Percentiles rank a stretch among this genome's conserved stretches.
These are phyloP conservation scores for Drosophila miranda DNA, from an alignment of 1,140 invertebrate genomes.

Conservation along the genomic window DNA sequence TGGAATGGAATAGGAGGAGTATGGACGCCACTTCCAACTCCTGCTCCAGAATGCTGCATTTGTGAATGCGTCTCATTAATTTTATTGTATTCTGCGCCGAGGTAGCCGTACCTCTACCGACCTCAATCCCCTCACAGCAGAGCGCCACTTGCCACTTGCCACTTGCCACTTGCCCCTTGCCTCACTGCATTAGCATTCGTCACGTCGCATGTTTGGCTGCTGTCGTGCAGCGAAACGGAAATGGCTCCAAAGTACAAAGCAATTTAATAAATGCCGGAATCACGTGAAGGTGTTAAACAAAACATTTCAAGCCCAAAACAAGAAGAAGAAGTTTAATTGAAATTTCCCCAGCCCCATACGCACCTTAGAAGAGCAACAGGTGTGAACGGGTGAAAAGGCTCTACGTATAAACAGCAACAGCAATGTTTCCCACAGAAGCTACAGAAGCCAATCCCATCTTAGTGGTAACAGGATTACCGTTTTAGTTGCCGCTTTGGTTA, in stretches of 20 bases:
- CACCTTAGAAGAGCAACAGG: constrained; percentile 8
- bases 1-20: not conserved
- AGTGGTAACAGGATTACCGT: too few species aligned
- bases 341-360: constrained; percentile 12
- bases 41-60: constrained; percentile 49
- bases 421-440: too few species aligned
- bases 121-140: not conserved
- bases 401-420: too few species aligned
- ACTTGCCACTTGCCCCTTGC: not conserved
- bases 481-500: too few species aligned
- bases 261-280: constrained; percentile 81
- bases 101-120: not conserved
- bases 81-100: constrained; percentile 48
- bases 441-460: too few species aligned
- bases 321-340: constrained; percentile 40
- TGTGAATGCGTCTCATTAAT: constrained; percentile 72
- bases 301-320: constrained; percentile 57
- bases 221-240: constrained; percentile 72
- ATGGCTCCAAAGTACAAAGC: constrained; percentile 78
- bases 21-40: not conserved
- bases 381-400: not conserved
- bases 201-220: constrained; percentile 72
- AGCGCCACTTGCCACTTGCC: constrained; percentile 6
- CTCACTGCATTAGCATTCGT: constrained; percentile 54
- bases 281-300: constrained; percentile 80